These are phyloP conservation scores for Plumapathes pennacea DNA, from an alignment of 92 coral and sea anemone genomes.

Conservation along the genomic window DNA sequence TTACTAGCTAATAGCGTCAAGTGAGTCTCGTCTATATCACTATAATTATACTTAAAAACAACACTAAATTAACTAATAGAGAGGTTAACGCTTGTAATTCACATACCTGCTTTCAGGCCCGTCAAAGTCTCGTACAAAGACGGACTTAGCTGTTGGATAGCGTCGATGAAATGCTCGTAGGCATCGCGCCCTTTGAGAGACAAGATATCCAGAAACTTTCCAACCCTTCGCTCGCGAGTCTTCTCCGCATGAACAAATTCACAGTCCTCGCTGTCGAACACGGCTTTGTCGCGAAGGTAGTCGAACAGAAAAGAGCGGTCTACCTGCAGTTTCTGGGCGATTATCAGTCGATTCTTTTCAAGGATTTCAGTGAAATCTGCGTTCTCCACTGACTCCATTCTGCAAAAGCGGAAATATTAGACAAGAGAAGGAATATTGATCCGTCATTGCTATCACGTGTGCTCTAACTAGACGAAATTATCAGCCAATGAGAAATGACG, in stretches of 20 bases:
- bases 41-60: too few relatives aligned
- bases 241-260: slow-evolving; percentile 69
- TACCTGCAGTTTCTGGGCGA: slow-evolving; percentile 64
- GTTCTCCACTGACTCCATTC: too few relatives aligned
- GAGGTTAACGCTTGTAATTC: too few relatives aligned
- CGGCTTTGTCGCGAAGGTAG: slow-evolving; percentile 65
- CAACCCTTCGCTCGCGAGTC: slow-evolving; percentile 70
- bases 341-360: slow-evolving; percentile 74
- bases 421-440: too few relatives aligned
- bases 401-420: too few relatives aligned
- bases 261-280: slow-evolving; percentile 80
- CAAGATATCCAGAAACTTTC: slow-evolving; percentile 69
- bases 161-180: slow-evolving; percentile 70
- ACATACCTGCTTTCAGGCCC: slow-evolving; percentile 84
- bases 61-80: too few relatives aligned
- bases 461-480: too few relatives aligned
- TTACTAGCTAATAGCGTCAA: too few relatives aligned
- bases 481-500: too few relatives aligned
- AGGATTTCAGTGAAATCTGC: slow-evolving; percentile 50
- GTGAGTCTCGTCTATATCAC: too few relatives aligned
- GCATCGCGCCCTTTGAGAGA: slow-evolving; percentile 70
- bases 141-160: slow-evolving; percentile 73
- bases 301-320: slow-evolving; percentile 74
- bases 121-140: slow-evolving; percentile 68
- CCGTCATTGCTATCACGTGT: too few relatives aligned